phyloP scores from a whole-genome alignment of 92 coral and sea anemone genomes.

The Bergia puertoricense region DNA sequence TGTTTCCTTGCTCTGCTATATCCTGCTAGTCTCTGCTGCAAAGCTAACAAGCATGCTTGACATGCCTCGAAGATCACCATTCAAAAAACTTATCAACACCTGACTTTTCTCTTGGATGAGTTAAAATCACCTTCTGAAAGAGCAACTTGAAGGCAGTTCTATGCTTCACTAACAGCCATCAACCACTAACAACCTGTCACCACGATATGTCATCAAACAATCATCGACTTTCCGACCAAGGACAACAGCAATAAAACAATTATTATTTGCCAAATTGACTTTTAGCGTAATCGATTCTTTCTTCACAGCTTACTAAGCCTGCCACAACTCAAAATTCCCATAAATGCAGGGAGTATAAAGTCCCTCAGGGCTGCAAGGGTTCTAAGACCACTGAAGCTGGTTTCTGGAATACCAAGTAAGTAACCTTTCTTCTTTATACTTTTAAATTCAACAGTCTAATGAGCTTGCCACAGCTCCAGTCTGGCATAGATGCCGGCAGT shows the following conservation, averaged over 20 bases:
- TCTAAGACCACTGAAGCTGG: slow-evolving; percentile 77
- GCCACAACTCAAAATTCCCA: slow-evolving; percentile 53
- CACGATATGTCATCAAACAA: slow-evolving; percentile 8
- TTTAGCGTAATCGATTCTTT: slow-evolving; percentile 17
- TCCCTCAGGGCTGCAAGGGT: slow-evolving; percentile 82
- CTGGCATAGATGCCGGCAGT: slow-evolving; percentile 90
- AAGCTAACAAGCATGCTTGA: neutral
- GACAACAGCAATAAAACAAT: slow-evolving; percentile 3
- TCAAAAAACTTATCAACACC: neutral
- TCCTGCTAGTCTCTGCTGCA: neutral
- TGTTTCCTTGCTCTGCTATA: neutral
- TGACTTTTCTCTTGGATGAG: neutral
- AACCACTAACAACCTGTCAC: neutral
- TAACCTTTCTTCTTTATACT: slow-evolving; percentile 46
- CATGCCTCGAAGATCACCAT: neutral
- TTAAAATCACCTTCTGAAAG: neutral
- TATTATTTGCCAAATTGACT: neutral
- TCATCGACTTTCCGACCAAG: slow-evolving; percentile 31
- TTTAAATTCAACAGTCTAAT: slow-evolving; percentile 77
- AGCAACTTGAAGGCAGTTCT: neutral
- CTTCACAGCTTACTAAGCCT: slow-evolving; percentile 79
- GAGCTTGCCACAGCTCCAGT: slow-evolving; percentile 91
- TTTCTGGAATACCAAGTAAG: slow-evolving; percentile 94
- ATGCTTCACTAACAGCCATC: slow-evolving; percentile 1
- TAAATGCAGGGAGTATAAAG: slow-evolving; percentile 73